These are phyloP conservation scores for Erpornis zantholeuca DNA, from an alignment of 2,113 vertebrate species.

Conservation along the genomic window DNA sequence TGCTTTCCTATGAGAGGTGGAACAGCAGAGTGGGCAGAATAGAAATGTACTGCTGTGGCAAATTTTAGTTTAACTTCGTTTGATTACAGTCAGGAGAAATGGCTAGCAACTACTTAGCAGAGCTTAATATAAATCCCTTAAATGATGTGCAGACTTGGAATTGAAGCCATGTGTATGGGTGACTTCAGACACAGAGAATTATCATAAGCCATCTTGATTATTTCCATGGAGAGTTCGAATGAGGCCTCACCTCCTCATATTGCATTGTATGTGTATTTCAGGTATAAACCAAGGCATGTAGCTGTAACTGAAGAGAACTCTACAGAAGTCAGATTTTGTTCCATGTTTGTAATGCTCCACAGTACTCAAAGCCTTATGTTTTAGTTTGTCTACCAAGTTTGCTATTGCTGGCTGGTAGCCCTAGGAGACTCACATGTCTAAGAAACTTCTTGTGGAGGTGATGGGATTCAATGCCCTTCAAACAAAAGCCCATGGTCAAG, in stretches of 20 bases:
- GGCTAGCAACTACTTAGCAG: neutral
- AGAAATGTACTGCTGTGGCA: neutral
- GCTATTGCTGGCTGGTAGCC: neutral
- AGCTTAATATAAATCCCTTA: slow-evolving; percentile 1
- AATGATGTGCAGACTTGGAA: neutral
- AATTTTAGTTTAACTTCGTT: neutral
- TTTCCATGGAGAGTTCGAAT: neutral
- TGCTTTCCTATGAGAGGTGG: neutral
- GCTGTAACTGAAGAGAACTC: neutral
- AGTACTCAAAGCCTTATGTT: neutral
- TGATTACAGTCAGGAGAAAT: slow-evolving; percentile 3
- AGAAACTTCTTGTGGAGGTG: neutral
- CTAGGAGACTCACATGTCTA: neutral
- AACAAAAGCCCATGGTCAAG: neutral
- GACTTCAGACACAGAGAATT: neutral
- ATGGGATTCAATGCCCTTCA: neutral
- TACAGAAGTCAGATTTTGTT: neutral
- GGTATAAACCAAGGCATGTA: neutral
- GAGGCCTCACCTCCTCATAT: neutral
- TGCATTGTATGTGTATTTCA: neutral
- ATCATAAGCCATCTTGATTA: neutral
- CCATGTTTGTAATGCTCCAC: neutral
- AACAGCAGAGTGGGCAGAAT: neutral
- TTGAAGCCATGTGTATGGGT: neutral
- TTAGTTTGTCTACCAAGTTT: neutral